A percentile compares a stretch with the other conserved stretches of the same genome.
Conservation (phyloP, 1,140 invertebrate genomes). For the Halyomorpha halys region DNA sequence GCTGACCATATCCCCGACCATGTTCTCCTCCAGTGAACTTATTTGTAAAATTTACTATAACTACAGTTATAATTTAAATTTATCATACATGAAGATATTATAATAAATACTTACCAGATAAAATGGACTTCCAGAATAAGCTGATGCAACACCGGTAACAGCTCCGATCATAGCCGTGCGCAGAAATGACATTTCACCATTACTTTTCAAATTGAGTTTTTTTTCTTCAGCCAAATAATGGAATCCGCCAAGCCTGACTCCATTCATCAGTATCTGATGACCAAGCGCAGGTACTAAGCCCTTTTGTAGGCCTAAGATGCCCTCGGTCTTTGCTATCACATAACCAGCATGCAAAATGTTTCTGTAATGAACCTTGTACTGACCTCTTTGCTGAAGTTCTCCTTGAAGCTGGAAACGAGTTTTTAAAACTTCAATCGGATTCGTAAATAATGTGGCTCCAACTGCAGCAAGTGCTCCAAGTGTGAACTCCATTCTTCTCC, state of each 20-base stretch:
- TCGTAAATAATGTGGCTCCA: conserved; percentile 54
- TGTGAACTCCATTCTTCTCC: conserved; percentile 35
- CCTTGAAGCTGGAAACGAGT: conserved; percentile 82
- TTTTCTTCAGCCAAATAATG: conserved; percentile 37
- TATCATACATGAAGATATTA: no score
- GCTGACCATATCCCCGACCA: no score
- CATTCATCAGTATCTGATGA: conserved; percentile 61
- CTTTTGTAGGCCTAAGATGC: conserved; percentile 57
- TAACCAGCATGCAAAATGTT: conserved; percentile 55
- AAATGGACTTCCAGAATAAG: conserved; percentile 64
- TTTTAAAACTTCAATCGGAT: conserved; percentile 76
- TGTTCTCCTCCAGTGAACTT: no score
- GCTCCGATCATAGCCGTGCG: conserved; percentile 19
- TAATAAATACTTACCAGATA: conserved; percentile 52
- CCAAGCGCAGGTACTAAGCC: conserved; percentile 70
- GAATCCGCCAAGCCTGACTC: conserved; percentile 58
- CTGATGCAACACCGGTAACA: conserved; percentile 56
- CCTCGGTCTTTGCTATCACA: conserved; percentile 50
- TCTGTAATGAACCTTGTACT: conserved; percentile 46
- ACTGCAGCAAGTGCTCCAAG: conserved; percentile 48
- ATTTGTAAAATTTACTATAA: no score
- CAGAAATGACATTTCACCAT: conserved; percentile 21
- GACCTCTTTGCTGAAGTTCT: conserved; percentile 58
- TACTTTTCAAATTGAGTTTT: conserved; percentile 4
- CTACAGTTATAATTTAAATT: no score